These are phyloP conservation scores for Datnioides undecimradiatus DNA, from an alignment of 2,113 vertebrate species.

Conservation along the genomic window DNA sequence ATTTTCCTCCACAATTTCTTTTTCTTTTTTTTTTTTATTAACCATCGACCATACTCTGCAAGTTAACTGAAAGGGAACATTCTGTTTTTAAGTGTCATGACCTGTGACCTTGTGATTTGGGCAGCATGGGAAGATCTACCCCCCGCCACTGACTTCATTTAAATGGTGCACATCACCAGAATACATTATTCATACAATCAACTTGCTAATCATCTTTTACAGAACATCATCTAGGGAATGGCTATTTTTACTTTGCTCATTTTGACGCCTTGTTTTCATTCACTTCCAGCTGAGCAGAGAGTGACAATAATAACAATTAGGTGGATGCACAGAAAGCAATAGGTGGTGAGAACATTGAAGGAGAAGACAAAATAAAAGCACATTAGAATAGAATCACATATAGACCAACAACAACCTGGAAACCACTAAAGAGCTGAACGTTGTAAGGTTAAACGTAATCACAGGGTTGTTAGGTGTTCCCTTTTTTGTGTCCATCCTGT, in stretches of 20 bases:
- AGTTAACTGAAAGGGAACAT: conserved; percentile 37
- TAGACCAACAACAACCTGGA: background rate
- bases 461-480: background rate
- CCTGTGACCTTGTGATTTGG: conserved; percentile 49
- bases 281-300: conserved; percentile 71
- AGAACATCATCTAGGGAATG: conserved; percentile 65
- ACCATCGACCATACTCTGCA: conserved; percentile 1
- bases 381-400: conserved; percentile 1
- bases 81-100: conserved; percentile 25
- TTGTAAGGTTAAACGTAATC: background rate
- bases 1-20: conserved; percentile 19
- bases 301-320: conserved; percentile 72
- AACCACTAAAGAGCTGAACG: background rate
- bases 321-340: conserved; percentile 39
- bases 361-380: conserved; percentile 25
- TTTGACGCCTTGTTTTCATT: conserved; percentile 63
- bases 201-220: conserved; percentile 75
- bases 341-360: conserved; percentile 17
- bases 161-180: conserved; percentile 54
- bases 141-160: conserved; percentile 48
- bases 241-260: conserved; percentile 69
- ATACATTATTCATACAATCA: conserved; percentile 82
- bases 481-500: background rate
- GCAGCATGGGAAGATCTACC: conserved; percentile 14
- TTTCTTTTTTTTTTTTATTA: conserved; percentile 1